Conservation (phyloP, 2,797 vertebrate species). For the Hippopotamyrus pictus region DNA sequence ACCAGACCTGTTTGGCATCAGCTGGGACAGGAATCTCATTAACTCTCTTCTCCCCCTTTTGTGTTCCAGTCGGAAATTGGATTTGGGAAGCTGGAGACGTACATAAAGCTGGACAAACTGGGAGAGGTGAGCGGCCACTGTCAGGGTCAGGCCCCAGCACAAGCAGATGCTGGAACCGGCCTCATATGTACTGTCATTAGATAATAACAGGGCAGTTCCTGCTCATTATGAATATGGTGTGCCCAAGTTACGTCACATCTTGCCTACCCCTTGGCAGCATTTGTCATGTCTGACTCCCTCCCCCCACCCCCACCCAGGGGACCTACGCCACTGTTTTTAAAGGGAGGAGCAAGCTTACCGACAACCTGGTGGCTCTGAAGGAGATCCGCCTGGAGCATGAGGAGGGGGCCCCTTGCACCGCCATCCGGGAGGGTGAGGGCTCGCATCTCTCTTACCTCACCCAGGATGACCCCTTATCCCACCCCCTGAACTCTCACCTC, state of each 20-base stretch:
- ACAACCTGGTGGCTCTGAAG: slow-evolving; percentile 95
- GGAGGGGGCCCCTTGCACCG: slow-evolving; percentile 93
- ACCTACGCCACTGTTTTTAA: slow-evolving; percentile 98
- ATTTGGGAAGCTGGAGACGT: slow-evolving; percentile 98
- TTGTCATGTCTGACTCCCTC: not conserved
- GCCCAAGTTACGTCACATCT: not conserved
- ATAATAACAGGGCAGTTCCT: not conserved
- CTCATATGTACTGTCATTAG: not conserved
- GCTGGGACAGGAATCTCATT: slow-evolving; percentile 11
- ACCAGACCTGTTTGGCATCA: slow-evolving; percentile 16
- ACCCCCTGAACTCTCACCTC: not conserved
- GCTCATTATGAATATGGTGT: not conserved
- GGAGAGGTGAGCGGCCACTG: slow-evolving; percentile 73
- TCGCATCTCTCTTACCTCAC: not conserved
- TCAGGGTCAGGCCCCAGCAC: not conserved
- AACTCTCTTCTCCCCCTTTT: slow-evolving; percentile 26
- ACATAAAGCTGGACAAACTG: slow-evolving; percentile 97
- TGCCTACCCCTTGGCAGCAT: not conserved
- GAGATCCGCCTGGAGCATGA: slow-evolving; percentile 96
- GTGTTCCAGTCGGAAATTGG: slow-evolving; percentile 90
- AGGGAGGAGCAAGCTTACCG: slow-evolving; percentile 93
- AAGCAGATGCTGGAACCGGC: not conserved
- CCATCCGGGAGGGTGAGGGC: slow-evolving; percentile 87
- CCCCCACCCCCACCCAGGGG: slow-evolving; percentile 58
- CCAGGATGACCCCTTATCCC: not conserved